Base-by-base conservation (phyloP, 2,888 invertebrate species). In the Brenthis ino region DNA sequence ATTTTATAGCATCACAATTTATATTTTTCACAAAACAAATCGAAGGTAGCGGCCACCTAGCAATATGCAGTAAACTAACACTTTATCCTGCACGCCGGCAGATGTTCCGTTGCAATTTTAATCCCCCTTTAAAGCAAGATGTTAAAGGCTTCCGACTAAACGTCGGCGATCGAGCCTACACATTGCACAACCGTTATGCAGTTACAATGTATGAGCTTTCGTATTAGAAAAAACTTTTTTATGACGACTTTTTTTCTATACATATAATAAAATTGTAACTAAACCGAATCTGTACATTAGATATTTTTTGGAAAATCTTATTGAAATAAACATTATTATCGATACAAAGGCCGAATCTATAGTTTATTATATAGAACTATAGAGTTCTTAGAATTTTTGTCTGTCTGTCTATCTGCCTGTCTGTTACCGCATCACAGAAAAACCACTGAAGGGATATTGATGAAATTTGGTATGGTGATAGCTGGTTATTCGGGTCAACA, bases 21-120 rank as follows among this genome's bases (percentile, higher is more conserved):
- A 71, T 57, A 63, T 66, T 68, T 68, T 65, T 63, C 61, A 57
- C 65, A 61, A 65, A 61, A 57, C 68, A 55, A 67, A 67, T 70
- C 67, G 67, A 60, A 66, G 53, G 37, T 24, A 60, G 51, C 51
- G 61, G 55, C 51, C 65, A 68, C 65, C 57, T 55, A 58, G 70
- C 71, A 70, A 72, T 72, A 73, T 70, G 74, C 70, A 74, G 72
- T 70, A 71, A 75, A 76, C 76, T 69, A 76, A 74, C 75, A 73
- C 69, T 72, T 67, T 76, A 75, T 77, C 70, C 79, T 77, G 73
- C 75, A 55, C 73, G 74, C 72, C 76, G 75, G 74, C 78, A 79
- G 80, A 79, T 82, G 81, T 79, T 78, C 69, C 77, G 75, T 70
- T 80, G 82, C 82, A 82, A 83, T 83, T 83, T 84, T 82, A 82